Base-by-base conservation (phyloP, 2,113 vertebrate genomes). In the Morone chrysops region DNA sequence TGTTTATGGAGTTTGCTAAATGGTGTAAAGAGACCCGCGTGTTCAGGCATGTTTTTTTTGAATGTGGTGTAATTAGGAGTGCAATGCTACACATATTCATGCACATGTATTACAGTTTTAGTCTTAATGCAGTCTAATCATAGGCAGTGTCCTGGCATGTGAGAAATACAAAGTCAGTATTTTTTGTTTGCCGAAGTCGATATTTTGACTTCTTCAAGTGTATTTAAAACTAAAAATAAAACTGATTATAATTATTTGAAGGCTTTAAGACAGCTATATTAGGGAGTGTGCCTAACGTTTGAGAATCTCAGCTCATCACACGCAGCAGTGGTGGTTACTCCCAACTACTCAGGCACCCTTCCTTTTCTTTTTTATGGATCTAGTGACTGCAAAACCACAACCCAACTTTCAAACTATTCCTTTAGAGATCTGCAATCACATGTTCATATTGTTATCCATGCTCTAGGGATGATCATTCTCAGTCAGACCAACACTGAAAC, bases 21-120 rank as follows among this genome's bases (percentile, higher is more conserved):
- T 9, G 20, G 16, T 36, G 60, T 71, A 69, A 78, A 80, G 60
- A 75, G 10, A 63, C 25, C 12, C 9, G 12, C 41, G 69, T 62
- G 31, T 75, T 68, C 4, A 53, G 5, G 14, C 36, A 7, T 17
- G 2, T 67, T 6, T 71, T 47, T 16, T 84, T 57, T 83, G 47
- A 87, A 81, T 71, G 40, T 14, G 40, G 40, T 40, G 16, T 78
- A 80, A 78, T 80, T 50, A 60, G 57, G 25, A 66, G 11, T 38
- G 36, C n/a, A 68, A 4, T 47, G 7, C 51, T 53, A 36, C 11
- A 54, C 38, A 75, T 31, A 47, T 50, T 48, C 48, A 72, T 9
- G 18, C 22, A 57, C 25, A 40, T 62, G 51, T 16, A 17, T 31
- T 68, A 47, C 25, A 22, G 16, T 36, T 22, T 65, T 59, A 36